Percentiles rank a stretch among this genome's conserved stretches.
These are phyloP conservation scores for Microdon myrmicae DNA, from an alignment of 2,888 invertebrate species.

Conservation along the genomic window DNA sequence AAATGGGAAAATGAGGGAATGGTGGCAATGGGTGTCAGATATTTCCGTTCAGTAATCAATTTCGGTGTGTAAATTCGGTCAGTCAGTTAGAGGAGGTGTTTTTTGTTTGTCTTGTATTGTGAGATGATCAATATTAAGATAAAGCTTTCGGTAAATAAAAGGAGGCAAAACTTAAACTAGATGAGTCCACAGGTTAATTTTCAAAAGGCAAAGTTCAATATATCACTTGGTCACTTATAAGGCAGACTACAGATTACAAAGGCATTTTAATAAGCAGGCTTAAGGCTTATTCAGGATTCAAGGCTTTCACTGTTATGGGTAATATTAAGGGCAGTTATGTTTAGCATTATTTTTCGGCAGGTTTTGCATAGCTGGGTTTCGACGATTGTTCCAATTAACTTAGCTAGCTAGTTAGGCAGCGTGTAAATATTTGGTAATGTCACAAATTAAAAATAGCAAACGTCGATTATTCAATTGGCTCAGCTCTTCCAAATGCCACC, in stretches of 20 bases:
- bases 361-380: constrained; percentile 15
- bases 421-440: constrained; percentile 2
- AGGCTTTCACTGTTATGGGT: constrained; percentile 35
- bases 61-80: no score
- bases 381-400: constrained; percentile 49
- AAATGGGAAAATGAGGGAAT: no score
- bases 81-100: constrained; percentile 9
- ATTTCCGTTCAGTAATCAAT: no score
- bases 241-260: constrained; percentile 18
- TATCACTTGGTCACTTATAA: constrained; percentile 3
- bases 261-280: constrained; percentile 2
- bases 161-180: no score
- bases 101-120: constrained; percentile 7
- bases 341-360: constrained; percentile 22
- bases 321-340: constrained; percentile 31
- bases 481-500: constrained; percentile 60
- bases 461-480: constrained; percentile 32
- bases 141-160: constrained; percentile 6
- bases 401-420: constrained; percentile 40
- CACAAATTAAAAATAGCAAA: constrained; percentile 22
- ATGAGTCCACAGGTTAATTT: no score
- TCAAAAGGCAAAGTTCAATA: constrained; percentile 2
- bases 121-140: not conserved
- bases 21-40: no score
- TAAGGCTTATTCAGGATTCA: constrained; percentile 16